Percentiles rank a stretch among this genome's conserved stretches.
phyloP scores from a whole-genome alignment of 1,140 invertebrate species.

The Cydia splendana region DNA sequence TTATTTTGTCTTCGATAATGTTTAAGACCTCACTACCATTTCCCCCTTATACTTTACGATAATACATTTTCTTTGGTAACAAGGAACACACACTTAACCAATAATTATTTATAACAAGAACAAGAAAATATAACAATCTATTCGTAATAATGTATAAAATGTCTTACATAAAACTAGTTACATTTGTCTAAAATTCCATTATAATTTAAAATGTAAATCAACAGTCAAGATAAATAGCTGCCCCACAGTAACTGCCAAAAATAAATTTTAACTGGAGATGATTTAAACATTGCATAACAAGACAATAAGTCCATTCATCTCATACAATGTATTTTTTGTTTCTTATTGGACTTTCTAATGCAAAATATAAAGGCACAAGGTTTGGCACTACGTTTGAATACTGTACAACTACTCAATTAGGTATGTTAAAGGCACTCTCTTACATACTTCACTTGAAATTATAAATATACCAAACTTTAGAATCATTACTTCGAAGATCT shows the following conservation, averaged over 20 bases:
- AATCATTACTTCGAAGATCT: background rate
- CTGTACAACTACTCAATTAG: background rate
- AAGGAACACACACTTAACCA: conserved; percentile 76
- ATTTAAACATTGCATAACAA: background rate
- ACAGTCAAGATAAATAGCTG: conserved; percentile 32
- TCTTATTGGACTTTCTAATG: background rate
- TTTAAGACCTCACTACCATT: background rate
- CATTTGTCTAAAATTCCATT: conserved; percentile 27
- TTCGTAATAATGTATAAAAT: conserved; percentile 47
- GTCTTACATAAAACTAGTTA: conserved; percentile 36
- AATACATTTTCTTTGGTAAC: conserved; percentile 76
- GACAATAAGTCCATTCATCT: background rate
- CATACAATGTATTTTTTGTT: background rate
- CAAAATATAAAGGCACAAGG: conserved; percentile 8
- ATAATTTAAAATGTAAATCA: conserved; percentile 9
- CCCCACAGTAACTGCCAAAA: background rate
- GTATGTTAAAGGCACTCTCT: conserved; percentile 8
- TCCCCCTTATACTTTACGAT: conserved; percentile 30
- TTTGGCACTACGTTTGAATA: conserved; percentile 14
- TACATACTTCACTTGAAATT: background rate
- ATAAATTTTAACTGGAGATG: background rate
- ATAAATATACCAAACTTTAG: too few species aligned
- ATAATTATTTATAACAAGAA: conserved; percentile 72
- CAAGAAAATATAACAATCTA: conserved; percentile 75
- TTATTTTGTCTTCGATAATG: background rate